Evolutionary conservation across 2,888 invertebrate genomes (phyloP).

Genomic region (Epistrophella euchroma): DNA sequence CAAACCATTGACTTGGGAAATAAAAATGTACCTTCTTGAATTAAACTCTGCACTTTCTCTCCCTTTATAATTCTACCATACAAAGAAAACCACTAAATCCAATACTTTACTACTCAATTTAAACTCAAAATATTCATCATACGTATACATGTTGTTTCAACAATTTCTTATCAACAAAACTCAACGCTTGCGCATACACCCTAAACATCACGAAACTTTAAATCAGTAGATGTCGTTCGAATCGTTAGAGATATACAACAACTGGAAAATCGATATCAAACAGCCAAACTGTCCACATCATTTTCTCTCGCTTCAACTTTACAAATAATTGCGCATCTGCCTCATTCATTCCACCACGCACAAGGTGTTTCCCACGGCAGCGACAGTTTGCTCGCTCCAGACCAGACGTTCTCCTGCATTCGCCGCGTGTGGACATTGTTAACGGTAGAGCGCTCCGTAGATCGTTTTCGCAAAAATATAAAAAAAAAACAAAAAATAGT

Average conservation of each 20-base stretch:
- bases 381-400: slow-evolving; percentile 73
- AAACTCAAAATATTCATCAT: neutral
- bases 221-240: slow-evolving; percentile 54
- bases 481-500: slow-evolving; percentile 38
- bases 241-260: slow-evolving; percentile 50
- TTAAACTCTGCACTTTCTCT: no score
- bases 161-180: slow-evolving; percentile 51
- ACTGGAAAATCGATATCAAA: slow-evolving; percentile 67
- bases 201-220: neutral
- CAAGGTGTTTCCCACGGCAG: slow-evolving; percentile 76
- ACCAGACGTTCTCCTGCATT: slow-evolving; percentile 76
- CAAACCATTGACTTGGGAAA: no score
- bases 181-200: slow-evolving; percentile 60
- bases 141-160: slow-evolving; percentile 45
- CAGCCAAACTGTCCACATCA: slow-evolving; percentile 57
- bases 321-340: slow-evolving; percentile 43
- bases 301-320: slow-evolving; percentile 57
- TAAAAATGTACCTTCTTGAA: no score
- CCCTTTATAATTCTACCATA: neutral
- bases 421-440: slow-evolving; percentile 75
- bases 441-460: slow-evolving; percentile 70
- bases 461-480: slow-evolving; percentile 59
- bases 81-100: neutral
- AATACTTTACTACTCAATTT: neutral
- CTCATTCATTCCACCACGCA: slow-evolving; percentile 68